Evolutionary conservation across 2,797 vertebrate species (phyloP).

Genomic region (Phoebastria nigripes): DNA sequence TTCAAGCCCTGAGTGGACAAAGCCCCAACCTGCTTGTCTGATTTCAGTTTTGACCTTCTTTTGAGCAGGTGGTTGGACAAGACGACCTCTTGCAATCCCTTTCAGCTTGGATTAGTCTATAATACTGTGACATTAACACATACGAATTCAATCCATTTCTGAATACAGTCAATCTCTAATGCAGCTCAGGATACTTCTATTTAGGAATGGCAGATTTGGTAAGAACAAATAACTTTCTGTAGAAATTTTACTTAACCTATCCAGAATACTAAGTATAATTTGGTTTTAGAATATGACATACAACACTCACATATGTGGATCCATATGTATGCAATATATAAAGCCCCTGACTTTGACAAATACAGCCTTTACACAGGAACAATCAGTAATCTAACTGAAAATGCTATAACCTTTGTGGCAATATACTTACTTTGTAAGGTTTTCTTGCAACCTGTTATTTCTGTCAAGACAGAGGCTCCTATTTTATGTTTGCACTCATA

Average conservation of each 20-base stretch:
- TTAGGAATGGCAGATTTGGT: neutral
- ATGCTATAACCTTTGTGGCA: neutral
- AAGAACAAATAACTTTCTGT: neutral
- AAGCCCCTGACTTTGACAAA: neutral
- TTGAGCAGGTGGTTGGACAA: neutral
- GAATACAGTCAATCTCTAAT: neutral
- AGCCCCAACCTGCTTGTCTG: neutral
- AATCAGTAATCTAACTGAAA: neutral
- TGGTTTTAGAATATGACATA: neutral
- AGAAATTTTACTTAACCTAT: neutral
- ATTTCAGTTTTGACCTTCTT: neutral
- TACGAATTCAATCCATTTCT: neutral
- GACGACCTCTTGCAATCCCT: neutral
- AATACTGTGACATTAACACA: neutral
- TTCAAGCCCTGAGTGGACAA: neutral
- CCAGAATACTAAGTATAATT: neutral
- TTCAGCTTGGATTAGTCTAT: neutral
- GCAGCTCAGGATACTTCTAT: neutral
- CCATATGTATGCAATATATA: neutral
- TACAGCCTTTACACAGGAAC: neutral
- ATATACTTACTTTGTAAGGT: neutral
- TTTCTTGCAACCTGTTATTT: slow-evolving; percentile 14
- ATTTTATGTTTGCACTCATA: neutral
- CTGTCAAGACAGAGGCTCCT: neutral
- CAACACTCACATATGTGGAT: neutral